These are phyloP conservation scores for Acleris emargana DNA, from an alignment of 2,888 invertebrate species.

Conservation along the genomic window DNA sequence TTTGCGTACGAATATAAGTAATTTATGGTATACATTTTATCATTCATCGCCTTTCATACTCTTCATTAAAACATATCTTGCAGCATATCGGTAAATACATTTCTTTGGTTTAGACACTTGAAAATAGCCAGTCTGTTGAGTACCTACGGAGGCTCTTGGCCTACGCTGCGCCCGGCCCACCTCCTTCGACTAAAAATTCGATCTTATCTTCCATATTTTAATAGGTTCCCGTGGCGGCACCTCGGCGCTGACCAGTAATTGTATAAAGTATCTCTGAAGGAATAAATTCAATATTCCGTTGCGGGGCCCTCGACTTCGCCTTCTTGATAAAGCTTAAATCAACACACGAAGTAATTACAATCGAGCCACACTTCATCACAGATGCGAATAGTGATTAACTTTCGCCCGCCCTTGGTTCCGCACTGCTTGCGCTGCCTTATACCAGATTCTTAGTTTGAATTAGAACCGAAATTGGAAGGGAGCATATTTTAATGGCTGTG, in stretches of 20 bases:
- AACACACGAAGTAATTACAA: constrained; percentile 82
- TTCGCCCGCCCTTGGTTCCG: constrained; percentile 63
- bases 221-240: constrained; percentile 81
- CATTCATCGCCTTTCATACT: no score
- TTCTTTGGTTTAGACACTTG: no score
- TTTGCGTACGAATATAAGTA: no score
- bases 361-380: constrained; percentile 76
- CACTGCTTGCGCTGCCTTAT: constrained; percentile 48
- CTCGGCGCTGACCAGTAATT: constrained; percentile 70
- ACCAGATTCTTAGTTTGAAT: constrained; percentile 51
- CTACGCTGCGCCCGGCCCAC: constrained; percentile 67
- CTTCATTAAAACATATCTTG: no score
- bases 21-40: no score
- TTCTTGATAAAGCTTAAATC: constrained; percentile 79
- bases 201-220: constrained; percentile 82
- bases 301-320: constrained; percentile 51
- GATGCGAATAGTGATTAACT: constrained; percentile 79
- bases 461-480: constrained; percentile 57
- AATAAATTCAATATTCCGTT: constrained; percentile 74
- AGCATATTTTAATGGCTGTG: constrained; percentile 55
- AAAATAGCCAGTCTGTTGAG: neutral
- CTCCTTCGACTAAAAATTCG: constrained; percentile 76
- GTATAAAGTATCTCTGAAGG: constrained; percentile 70
- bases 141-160: constrained; percentile 10
- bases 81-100: no score